A percentile compares a stretch with the other conserved stretches of the same genome.
phyloP scores from a whole-genome alignment of 1,140 invertebrate genomes.

The Adelges cooleyi region DNA sequence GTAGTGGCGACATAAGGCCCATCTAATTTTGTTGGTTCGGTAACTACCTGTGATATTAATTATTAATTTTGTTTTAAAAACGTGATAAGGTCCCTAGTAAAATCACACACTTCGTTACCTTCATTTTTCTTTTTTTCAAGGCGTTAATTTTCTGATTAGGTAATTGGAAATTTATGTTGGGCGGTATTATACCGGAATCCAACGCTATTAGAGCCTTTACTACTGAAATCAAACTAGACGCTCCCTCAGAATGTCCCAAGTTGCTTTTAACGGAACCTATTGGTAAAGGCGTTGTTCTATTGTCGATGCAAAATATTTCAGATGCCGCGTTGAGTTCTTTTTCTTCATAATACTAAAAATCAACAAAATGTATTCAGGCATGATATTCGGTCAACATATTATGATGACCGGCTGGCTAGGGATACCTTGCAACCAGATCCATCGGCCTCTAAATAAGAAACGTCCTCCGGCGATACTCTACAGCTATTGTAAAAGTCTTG shows the following conservation, averaged over 20 bases:
- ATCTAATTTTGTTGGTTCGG: slow-evolving; percentile 32
- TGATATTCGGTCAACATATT: no score
- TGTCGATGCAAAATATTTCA: slow-evolving; percentile 32
- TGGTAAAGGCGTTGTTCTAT: slow-evolving; percentile 44
- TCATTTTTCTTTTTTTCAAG: slow-evolving; percentile 21
- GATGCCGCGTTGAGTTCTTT: slow-evolving; percentile 32
- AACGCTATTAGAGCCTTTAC: slow-evolving; percentile 47
- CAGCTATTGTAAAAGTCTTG: slow-evolving; percentile 31
- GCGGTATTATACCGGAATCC: slow-evolving; percentile 48
- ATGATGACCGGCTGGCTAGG: no score
- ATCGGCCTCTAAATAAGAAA: slow-evolving; percentile 35
- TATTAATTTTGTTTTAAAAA: no score
- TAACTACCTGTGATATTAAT: slow-evolving; percentile 28
- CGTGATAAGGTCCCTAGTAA: background rate
- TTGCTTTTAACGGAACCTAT: slow-evolving; percentile 66
- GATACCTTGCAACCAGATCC: slow-evolving; percentile 40
- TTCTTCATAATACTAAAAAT: slow-evolving; percentile 28
- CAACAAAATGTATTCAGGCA: no score
- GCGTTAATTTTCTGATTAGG: slow-evolving; percentile 28
- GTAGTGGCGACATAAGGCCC: slow-evolving; percentile 44
- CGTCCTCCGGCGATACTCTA: slow-evolving; percentile 45
- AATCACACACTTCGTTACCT: slow-evolving; percentile 26
- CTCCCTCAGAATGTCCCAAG: slow-evolving; percentile 62
- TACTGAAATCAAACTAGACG: slow-evolving; percentile 47
- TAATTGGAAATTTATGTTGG: slow-evolving; percentile 46